Evolutionary conservation across 2,888 invertebrate genomes (phyloP), one percentile per base, ranked within the genome.

Genomic region (Agrochola lota): DNA sequence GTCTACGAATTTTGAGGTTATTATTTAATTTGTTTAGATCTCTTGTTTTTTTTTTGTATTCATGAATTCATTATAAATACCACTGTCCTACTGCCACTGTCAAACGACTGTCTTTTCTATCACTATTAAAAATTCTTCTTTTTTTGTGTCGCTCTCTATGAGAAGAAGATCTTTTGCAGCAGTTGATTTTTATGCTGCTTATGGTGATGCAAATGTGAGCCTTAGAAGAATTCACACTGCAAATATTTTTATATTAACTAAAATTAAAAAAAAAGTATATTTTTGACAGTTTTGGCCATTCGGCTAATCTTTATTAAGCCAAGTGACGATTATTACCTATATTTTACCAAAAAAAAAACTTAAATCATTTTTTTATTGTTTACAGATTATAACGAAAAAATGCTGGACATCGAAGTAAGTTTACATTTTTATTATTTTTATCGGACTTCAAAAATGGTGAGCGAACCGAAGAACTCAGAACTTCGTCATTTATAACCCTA

Each of bases 361-460:
- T 35, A 35, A 23, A 23, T 35, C 0, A 0, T 35, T 20, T 23
- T 60, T 52, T 71, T 40, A 35, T 73, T 66, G 1, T 40, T 78
- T 74, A 26, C 83, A 81, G 80, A 68, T 83, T 3, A 23, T 2
- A 40, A 43, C 6, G 17, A 3, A 17, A 55, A 40, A 26, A 2
- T 43, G 20, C 57, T 43, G 71, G 35, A 5, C 12, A 0, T 20
- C 0, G 40, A 77, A 63, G 80, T 81, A 83, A 77, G 83, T 80
- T n/a, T n/a, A 11, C 1, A 30, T 52, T 30, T 71, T 20, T 40
- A 12, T n/a, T 6, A 15, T 52, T 20, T 12, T 66, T 30, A 23
- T 8, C 52, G 9, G 52, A 9, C 3, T 52, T 52, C 2, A 9
- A 9, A 52, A 23, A 23, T 8, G 23, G 23, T 23, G 8, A 2